Conservation (phyloP, 2,888 invertebrate species). For the Mongoloraphidia duomilia region DNA sequence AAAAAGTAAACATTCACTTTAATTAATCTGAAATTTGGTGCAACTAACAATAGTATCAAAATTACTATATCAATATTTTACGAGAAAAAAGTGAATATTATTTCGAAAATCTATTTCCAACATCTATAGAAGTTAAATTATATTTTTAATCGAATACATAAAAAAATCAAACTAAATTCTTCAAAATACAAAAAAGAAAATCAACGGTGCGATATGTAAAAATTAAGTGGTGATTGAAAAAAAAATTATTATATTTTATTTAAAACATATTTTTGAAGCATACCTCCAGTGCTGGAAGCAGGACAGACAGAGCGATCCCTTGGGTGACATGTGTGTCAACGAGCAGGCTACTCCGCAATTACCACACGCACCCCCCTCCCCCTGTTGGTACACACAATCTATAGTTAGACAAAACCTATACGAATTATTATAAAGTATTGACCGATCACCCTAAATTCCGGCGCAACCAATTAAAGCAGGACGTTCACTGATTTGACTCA, state of each 20-base stretch:
- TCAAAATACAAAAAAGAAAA: background rate
- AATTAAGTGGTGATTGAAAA: background rate
- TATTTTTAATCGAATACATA: too few relatives aligned
- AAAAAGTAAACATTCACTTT: too few relatives aligned
- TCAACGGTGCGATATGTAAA: background rate
- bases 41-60: too few relatives aligned
- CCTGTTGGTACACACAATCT: constrained; percentile 22
- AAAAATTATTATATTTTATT: background rate
- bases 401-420: background rate
- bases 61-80: too few relatives aligned
- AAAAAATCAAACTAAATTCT: background rate
- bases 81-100: too few relatives aligned
- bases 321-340: constrained; percentile 56
- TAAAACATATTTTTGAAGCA: constrained; percentile 22
- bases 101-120: too few relatives aligned
- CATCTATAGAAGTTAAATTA: too few relatives aligned
- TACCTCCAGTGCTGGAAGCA: constrained; percentile 81
- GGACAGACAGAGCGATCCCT: constrained; percentile 67
- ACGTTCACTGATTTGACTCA: too few relatives aligned
- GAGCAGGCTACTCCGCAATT: constrained; percentile 63
- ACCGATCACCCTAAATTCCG: too few relatives aligned
- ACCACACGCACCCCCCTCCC: constrained; percentile 33
- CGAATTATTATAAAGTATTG: background rate
- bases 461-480: too few relatives aligned
- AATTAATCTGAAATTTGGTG: too few relatives aligned